Conservation (phyloP, 2,888 invertebrate species). For the Nephrotoma appendiculata region DNA sequence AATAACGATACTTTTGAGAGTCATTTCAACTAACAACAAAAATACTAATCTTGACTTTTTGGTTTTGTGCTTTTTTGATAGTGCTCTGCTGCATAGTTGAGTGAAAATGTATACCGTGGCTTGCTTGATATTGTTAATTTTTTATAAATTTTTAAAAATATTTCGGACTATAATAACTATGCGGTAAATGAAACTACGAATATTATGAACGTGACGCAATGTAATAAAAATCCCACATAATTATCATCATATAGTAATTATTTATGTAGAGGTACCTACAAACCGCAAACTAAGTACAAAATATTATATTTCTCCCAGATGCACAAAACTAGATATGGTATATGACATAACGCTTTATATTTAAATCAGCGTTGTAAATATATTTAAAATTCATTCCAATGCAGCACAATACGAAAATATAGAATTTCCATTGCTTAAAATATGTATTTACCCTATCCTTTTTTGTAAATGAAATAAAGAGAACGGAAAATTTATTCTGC, state of each 20-base stretch:
- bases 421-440: background rate
- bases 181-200: background rate
- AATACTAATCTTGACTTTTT: background rate
- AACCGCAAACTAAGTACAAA: background rate
- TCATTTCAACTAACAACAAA: background rate
- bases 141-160: background rate
- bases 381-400: background rate
- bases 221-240: background rate
- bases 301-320: background rate
- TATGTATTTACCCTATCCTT: background rate
- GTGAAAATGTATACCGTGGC: background rate
- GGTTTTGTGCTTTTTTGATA: background rate
- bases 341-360: background rate
- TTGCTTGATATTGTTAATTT: background rate
- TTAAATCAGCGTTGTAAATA: background rate
- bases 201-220: background rate
- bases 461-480: background rate
- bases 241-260: too few relatives aligned
- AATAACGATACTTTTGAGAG: background rate
- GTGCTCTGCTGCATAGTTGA: background rate
- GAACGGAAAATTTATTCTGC: background rate
- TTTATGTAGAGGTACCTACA: background rate
- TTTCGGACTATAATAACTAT: background rate
- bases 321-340: background rate
- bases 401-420: background rate